Base-by-base conservation (phyloP, 2,797 vertebrate species). In the Phoeniculus purpureus region DNA sequence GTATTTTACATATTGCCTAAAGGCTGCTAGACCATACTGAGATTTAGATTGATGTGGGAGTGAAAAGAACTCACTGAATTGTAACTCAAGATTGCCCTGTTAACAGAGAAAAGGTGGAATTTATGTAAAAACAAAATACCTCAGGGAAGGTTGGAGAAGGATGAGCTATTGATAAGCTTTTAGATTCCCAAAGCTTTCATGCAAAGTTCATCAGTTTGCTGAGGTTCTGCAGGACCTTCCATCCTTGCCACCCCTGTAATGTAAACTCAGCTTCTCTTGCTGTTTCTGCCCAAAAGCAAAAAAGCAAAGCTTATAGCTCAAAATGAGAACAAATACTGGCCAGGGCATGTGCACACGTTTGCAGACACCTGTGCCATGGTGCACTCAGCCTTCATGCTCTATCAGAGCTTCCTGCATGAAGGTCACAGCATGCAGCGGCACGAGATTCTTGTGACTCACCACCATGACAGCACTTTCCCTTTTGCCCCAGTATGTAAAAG, bases 291-390 rank as follows among this genome's bases (percentile, higher is more conserved):
- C 54, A 61, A 17, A 27, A 66, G n/a, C 54, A 61, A 17, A 27
- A 66, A 31, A 77, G 54, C 47, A 74, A 43, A 85, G 3, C 17
- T 67, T 15, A 50, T 47, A 34, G 64, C 23, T 72, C 50, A 86
- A 60, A 81, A 84, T 3, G 16, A 70, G 70, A 89, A 34, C 12
- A 50, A 75, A 29, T 2, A 64, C 7, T 1, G 12, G 55, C 66
- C 22, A 82, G 62, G 25, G 40, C 58, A 75, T 25, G 16, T 1
- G 37, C 25, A 51, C 23, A 27, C 2, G 15, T 61, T 0, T 70
- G 48, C 61, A 67, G 58, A 50, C 72, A 87, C 27, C 51, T 32
- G 12, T 34, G 77, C 50, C 0, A 0, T 0, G 10, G n/a, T 19
- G 18, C 20, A 3, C 7, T 34, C 3, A 2, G 45, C 37, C 56